Conservation (phyloP, 2,888 invertebrate species). For the Hoplodrina ambigua region DNA sequence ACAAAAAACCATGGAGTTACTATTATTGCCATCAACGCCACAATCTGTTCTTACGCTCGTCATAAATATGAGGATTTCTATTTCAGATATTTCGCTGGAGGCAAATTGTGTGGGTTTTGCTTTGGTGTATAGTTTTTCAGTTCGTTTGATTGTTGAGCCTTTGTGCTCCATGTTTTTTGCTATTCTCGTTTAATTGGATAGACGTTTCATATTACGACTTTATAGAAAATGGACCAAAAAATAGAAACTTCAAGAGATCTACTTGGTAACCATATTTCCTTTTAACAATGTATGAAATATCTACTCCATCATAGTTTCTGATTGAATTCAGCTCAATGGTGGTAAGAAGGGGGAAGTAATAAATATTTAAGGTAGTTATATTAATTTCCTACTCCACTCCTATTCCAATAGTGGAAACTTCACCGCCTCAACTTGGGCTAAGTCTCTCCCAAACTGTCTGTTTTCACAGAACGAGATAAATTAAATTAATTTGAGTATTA, state of each 20-base stretch:
- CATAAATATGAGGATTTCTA: slow-evolving; percentile 58
- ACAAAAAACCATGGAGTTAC: slow-evolving; percentile 66
- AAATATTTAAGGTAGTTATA: slow-evolving; percentile 63
- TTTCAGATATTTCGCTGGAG: slow-evolving; percentile 21
- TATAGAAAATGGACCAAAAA: background rate
- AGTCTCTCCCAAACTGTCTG: slow-evolving; percentile 71
- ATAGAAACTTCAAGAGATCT: background rate
- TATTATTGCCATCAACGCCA: slow-evolving; percentile 57
- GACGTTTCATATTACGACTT: background rate
- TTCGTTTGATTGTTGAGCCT: background rate
- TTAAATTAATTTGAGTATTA: slow-evolving; percentile 74
- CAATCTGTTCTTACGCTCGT: slow-evolving; percentile 50
- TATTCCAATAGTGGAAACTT: slow-evolving; percentile 68
- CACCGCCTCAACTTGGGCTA: slow-evolving; percentile 64
- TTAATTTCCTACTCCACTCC: slow-evolving; percentile 64
- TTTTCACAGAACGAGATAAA: slow-evolving; percentile 74
- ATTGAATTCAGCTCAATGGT: slow-evolving; percentile 44
- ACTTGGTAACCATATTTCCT: background rate
- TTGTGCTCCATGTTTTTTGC: background rate
- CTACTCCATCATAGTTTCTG: slow-evolving; percentile 18
- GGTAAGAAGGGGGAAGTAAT: slow-evolving; percentile 42
- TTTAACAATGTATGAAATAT: slow-evolving; percentile 19
- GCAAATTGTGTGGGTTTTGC: slow-evolving; percentile 10
- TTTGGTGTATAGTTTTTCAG: slow-evolving; percentile 2
- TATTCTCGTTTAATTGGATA: background rate